A percentile compares a stretch with the other conserved stretches of the same genome.
These are phyloP conservation scores for Chiloscyllium punctatum DNA, from an alignment of 2,797 vertebrate genomes.

Conservation along the genomic window DNA sequence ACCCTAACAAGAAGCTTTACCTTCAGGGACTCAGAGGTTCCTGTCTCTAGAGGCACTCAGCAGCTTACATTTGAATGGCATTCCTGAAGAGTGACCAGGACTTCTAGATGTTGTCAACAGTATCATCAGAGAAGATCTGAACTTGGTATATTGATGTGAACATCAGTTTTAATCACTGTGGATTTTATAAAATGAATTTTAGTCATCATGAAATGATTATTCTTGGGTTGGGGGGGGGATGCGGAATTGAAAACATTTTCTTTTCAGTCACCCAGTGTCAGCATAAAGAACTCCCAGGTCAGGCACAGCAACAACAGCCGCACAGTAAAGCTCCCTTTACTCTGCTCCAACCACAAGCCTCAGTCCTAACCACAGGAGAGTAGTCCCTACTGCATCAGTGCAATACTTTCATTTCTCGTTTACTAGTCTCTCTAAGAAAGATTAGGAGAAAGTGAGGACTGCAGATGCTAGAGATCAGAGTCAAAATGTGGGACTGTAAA, in stretches of 20 bases:
- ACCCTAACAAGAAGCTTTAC: constrained; percentile 8
- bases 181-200: neutral
- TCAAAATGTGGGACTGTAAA: no score
- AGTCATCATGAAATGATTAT: neutral
- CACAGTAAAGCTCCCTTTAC: constrained; percentile 28
- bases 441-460: no score
- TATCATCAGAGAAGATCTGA: neutral
- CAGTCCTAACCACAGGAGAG: neutral
- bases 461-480: no score
- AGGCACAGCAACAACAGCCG: neutral
- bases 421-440: neutral
- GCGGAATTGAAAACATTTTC: neutral
- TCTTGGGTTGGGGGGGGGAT: neutral
- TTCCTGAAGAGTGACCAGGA: neutral
- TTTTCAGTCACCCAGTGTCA: neutral
- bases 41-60: constrained; percentile 21
- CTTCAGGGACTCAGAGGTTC: constrained; percentile 28
- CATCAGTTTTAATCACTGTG: neutral
- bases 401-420: neutral
- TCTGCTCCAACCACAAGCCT: neutral
- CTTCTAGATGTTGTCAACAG: neutral
- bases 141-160: neutral
- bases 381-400: neutral
- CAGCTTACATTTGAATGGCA: constrained; percentile 12
- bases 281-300: neutral